A percentile compares a stretch with the other conserved stretches of the same genome.
Evolutionary conservation across 1,140 invertebrate species (phyloP).

Genomic region (Drosophila pseudoobscura): DNA sequence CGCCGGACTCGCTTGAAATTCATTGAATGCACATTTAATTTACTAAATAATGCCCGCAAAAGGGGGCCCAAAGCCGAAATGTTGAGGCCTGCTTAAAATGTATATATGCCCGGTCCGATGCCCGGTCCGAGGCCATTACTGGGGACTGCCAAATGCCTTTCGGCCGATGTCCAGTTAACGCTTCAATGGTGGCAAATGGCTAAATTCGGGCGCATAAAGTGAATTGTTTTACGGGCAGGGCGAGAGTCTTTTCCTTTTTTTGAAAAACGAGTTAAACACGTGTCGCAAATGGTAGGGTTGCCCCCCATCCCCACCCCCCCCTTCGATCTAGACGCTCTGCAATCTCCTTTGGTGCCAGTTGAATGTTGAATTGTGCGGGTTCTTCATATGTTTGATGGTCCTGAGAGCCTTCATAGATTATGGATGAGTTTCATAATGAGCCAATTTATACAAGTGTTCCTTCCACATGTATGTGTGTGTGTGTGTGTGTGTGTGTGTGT

Average conservation of each 20-base stretch:
- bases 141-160: constrained; percentile 34
- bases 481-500: constrained; percentile 11
- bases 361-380: constrained; percentile 36
- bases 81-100: constrained; percentile 64
- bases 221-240: constrained; percentile 71
- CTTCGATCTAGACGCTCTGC: background rate
- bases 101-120: constrained; percentile 57
- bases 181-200: constrained; percentile 77
- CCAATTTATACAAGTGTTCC: constrained; percentile 79
- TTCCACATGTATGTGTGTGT: constrained; percentile 25
- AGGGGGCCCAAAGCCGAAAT: constrained; percentile 13
- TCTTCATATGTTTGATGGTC: constrained; percentile 62
- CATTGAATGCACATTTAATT: constrained; percentile 64
- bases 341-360: constrained; percentile 20
- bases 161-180: constrained; percentile 50
- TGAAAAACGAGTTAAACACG: constrained; percentile 81
- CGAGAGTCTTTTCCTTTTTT: constrained; percentile 43
- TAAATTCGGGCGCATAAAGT: constrained; percentile 78
- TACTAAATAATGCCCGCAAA: constrained; percentile 54
- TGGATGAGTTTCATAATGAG: constrained; percentile 81
- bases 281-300: constrained; percentile 71
- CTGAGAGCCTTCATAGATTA: constrained; percentile 72
- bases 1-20: constrained; percentile 49
- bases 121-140: constrained; percentile 44
- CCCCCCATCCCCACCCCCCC: constrained; percentile 1